Evolutionary conservation across 1,140 invertebrate genomes (phyloP).

Genomic region (Hycleus cichorii): DNA sequence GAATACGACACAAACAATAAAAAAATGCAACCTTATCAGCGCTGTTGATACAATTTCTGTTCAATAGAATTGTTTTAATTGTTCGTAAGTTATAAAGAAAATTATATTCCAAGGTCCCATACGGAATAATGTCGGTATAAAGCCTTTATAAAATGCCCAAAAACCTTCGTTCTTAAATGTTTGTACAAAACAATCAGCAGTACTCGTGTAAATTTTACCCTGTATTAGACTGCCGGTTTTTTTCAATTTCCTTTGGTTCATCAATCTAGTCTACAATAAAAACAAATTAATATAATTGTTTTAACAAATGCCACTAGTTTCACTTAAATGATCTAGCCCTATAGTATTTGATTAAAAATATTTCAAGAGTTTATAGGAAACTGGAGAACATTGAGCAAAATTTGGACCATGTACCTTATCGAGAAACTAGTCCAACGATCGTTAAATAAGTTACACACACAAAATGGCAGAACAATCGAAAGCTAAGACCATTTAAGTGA

Average conservation of each 20-base stretch:
- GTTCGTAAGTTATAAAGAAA: slow-evolving; percentile 94
- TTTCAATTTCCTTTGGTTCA: slow-evolving; percentile 75
- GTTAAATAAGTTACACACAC: too few species aligned
- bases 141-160: slow-evolving; percentile 75
- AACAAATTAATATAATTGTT: too few species aligned
- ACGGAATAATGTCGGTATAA: slow-evolving; percentile 72
- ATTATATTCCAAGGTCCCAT: slow-evolving; percentile 92
- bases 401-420: too few species aligned
- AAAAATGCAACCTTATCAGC: too few species aligned
- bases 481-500: not conserved
- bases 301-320: too few species aligned
- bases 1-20: too few species aligned
- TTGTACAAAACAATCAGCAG: slow-evolving; percentile 82
- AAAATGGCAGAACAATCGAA: too few species aligned
- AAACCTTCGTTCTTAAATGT: slow-evolving; percentile 74
- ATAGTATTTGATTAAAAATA: too few species aligned
- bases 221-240: slow-evolving; percentile 41
- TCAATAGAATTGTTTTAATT: slow-evolving; percentile 63
- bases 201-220: slow-evolving; percentile 70
- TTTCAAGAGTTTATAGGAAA: too few species aligned
- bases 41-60: not conserved
- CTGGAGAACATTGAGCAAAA: too few species aligned
- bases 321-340: too few species aligned
- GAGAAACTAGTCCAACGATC: too few species aligned
- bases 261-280: slow-evolving; percentile 74